phyloP scores from a whole-genome alignment of 1,140 invertebrate species.

The Drosophila albomicans region DNA sequence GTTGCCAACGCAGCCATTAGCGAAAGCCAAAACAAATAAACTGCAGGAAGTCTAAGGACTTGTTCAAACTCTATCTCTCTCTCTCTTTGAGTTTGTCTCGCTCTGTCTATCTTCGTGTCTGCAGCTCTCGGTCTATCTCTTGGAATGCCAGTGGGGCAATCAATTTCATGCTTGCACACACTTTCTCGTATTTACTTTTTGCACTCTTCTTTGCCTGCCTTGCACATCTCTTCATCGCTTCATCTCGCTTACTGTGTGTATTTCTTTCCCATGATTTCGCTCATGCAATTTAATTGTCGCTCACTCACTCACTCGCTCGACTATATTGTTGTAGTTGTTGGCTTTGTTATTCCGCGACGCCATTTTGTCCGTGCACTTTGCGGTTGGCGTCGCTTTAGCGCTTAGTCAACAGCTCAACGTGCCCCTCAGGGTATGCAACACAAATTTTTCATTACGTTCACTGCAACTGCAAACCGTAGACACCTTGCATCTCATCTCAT shows the following conservation, averaged over 20 bases:
- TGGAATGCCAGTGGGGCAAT: conserved; percentile 67
- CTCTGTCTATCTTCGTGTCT: background rate
- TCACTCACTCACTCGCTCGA: background rate
- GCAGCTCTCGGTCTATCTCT: background rate
- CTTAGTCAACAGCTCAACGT: conserved; percentile 17
- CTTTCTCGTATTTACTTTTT: conserved; percentile 7
- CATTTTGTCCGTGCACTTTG: conserved; percentile 51
- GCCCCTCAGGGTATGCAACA: conserved; percentile 54
- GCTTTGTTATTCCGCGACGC: conserved; percentile 20
- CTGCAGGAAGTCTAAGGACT: conserved; percentile 26
- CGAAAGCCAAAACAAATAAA: conserved; percentile 46
- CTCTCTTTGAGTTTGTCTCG: background rate
- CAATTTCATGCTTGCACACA: conserved; percentile 67
- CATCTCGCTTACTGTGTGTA: conserved; percentile 7
- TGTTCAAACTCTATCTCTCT: background rate
- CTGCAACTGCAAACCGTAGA: conserved; percentile 17
- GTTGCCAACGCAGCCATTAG: conserved; percentile 35
- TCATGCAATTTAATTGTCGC: conserved; percentile 69
- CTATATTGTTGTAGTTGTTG: conserved; percentile 22
- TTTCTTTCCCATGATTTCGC: conserved; percentile 38
- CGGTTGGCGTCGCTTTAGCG: conserved; percentile 35
- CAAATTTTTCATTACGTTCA: conserved; percentile 35
- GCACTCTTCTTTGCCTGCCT: background rate
- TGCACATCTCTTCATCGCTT: conserved; percentile 5
- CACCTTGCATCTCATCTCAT: conserved; percentile 28